Evolutionary conservation across 2,113 vertebrate species (phyloP).

Genomic region (Amia ocellicauda): DNA sequence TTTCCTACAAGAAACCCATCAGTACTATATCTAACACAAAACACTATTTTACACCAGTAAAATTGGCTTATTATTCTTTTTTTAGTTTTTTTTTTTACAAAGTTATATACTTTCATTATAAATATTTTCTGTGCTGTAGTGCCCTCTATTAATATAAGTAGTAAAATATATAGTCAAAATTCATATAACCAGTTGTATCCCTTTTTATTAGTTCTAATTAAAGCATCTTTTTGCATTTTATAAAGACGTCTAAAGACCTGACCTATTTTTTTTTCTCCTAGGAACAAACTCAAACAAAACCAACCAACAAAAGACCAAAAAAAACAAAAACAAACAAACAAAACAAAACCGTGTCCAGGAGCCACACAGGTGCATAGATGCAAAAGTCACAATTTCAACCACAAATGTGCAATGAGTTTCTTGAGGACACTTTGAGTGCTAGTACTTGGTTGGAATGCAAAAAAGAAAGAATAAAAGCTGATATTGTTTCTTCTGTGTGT

Average conservation of each 20-base stretch:
- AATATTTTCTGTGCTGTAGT: constrained; percentile 76
- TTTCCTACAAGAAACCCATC: constrained; percentile 24
- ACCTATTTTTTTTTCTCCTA: constrained; percentile 45
- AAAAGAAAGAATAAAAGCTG: no score
- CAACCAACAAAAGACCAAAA: constrained; percentile 43
- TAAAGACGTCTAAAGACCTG: constrained; percentile 43
- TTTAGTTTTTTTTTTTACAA: constrained; percentile 79
- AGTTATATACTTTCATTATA: constrained; percentile 57
- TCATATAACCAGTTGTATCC: constrained; percentile 59
- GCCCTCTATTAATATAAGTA: constrained; percentile 82
- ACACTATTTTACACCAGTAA: constrained; percentile 76
- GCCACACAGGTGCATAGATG: constrained; percentile 69
- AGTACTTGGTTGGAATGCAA: constrained; percentile 50
- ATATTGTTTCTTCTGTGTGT: constrained; percentile 18
- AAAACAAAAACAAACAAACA: constrained; percentile 51
- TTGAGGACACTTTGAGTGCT: constrained; percentile 21
- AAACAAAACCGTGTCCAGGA: constrained; percentile 22
- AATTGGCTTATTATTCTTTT: constrained; percentile 77
- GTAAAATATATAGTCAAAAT: constrained; percentile 78
- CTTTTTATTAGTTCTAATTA: constrained; percentile 59
- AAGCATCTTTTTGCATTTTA: constrained; percentile 58
- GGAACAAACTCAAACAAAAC: constrained; percentile 29
- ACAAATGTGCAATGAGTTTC: constrained; percentile 55
- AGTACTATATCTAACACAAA: constrained; percentile 73
- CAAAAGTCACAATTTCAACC: constrained; percentile 64